Evolutionary conservation across 2,113 vertebrate species (phyloP).

Genomic region (Embiotoca jacksoni): DNA sequence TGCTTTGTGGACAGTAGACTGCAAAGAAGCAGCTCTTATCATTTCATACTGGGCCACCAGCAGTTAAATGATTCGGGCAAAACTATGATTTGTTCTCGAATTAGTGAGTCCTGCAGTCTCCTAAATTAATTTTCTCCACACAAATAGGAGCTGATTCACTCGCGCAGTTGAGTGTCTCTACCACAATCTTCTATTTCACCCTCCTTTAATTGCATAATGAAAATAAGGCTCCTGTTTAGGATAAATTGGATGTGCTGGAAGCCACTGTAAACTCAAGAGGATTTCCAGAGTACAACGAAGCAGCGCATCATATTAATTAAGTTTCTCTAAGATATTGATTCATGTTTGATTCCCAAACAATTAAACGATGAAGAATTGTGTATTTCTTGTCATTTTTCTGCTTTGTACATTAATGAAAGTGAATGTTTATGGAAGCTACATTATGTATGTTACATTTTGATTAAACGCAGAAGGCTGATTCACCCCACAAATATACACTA

Average conservation of each 20-base stretch:
- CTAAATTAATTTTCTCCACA: slow-evolving; percentile 47
- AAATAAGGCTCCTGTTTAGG: slow-evolving; percentile 37
- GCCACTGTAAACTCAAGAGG: slow-evolving; percentile 14
- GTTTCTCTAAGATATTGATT: slow-evolving; percentile 30
- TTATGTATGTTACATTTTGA: no score
- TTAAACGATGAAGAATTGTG: neutral
- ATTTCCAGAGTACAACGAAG: slow-evolving; percentile 33
- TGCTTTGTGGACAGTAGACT: neutral
- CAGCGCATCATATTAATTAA: slow-evolving; percentile 25
- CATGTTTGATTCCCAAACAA: neutral
- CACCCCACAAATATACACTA: neutral
- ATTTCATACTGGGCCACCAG: neutral
- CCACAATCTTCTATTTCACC: slow-evolving; percentile 35
- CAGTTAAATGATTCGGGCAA: slow-evolving; percentile 23
- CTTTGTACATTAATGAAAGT: neutral
- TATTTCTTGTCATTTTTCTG: neutral
- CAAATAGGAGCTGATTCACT: slow-evolving; percentile 55
- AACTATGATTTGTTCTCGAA: slow-evolving; percentile 50
- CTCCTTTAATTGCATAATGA: slow-evolving; percentile 60
- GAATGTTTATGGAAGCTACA: neutral
- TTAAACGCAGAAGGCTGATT: neutral
- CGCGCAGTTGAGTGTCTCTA: slow-evolving; percentile 3
- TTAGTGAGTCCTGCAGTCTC: slow-evolving; percentile 46
- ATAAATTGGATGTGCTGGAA: slow-evolving; percentile 36
- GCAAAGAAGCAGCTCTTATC: neutral